Base-by-base conservation (phyloP, 2,113 vertebrate species). In the Carollia perspicillata region DNA sequence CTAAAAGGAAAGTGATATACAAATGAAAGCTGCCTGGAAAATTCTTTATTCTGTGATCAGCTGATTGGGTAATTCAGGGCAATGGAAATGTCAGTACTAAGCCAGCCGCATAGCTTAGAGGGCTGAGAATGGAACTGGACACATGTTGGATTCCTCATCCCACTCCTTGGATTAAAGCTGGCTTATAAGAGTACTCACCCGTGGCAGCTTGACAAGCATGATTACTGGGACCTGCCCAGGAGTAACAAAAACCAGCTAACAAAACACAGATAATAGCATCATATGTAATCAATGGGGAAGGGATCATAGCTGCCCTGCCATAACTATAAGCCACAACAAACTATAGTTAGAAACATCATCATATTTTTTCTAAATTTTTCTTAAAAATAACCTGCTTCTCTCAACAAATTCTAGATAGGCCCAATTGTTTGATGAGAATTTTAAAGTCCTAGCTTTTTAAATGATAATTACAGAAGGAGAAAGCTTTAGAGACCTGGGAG, bases 71-170 rank as follows among this genome's bases (percentile, higher is more conserved):
- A 84, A 94, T 17, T 22, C 26, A 55, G 42, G 28, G 44, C 88
- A 65, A 69, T 85, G 74, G 75, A 33, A 26, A 80, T 84, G 80
- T 88, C 77, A 93, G 63, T 6, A 78, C 47, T 83, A 40, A 90
- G 87, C 77, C 86, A 88, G 87, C 49, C 20, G 13, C 28, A 40
- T 69, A 60, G 85, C 89, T 90, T 14, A 74, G n/a, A 92, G 75
- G 85, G 53, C 51, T 90, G 75, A 97, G 88, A 72, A 84, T n/a
- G 23, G 80, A 94, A 81, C 16, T 80, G 49, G 81, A 94, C 5
- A n/a, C 66, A 40, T 37, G 28, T 6, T 91, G 69, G 68, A 80
- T 80, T 95, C 55, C 42, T 49, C 65, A 35, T 68, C 53, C 42
- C 35, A 47, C 72, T 90, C n/a, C 30, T 78, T 80, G 37, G 66